Conservation (phyloP, 2,888 invertebrate genomes). For the Acronicta alni region DNA sequence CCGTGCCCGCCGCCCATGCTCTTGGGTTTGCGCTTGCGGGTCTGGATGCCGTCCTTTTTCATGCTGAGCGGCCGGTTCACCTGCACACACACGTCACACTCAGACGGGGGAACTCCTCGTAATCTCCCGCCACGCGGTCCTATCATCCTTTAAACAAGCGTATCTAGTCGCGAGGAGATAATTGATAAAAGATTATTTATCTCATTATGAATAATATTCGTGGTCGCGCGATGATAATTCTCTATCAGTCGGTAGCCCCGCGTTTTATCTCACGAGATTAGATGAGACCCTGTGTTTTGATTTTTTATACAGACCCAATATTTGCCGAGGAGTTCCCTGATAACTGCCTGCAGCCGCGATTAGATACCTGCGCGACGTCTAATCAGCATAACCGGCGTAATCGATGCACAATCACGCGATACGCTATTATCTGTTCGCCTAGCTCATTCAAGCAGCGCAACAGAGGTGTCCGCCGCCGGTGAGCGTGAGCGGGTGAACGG, state of each 20-base stretch:
- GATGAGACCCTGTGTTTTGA: constrained; percentile 89
- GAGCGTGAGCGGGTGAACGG: neutral
- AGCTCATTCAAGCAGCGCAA: constrained; percentile 24
- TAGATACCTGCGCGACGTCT: constrained; percentile 76
- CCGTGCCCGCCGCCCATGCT: constrained; percentile 84
- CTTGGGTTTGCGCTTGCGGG: constrained; percentile 97
- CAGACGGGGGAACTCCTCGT: constrained; percentile 79
- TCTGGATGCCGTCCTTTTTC: constrained; percentile 99
- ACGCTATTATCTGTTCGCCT: constrained; percentile 38
- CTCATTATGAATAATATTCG: constrained; percentile 89
- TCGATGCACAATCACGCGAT: constrained; percentile 67
- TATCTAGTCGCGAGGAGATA: constrained; percentile 86
- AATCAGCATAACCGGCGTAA: constrained; percentile 61
- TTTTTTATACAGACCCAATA: constrained; percentile 86
- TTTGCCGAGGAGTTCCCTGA: constrained; percentile 89
- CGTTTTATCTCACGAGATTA: constrained; percentile 88
- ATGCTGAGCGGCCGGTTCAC: constrained; percentile 98
- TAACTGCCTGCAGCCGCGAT: constrained; percentile 80
- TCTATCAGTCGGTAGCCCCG: constrained; percentile 89
- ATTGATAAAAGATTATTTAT: constrained; percentile 90
- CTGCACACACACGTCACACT: constrained; percentile 83
- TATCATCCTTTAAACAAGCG: constrained; percentile 88
- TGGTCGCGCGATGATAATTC: constrained; percentile 86
- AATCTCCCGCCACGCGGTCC: constrained; percentile 79
- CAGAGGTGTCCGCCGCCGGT: no score